Evolutionary conservation across 2,888 invertebrate genomes (phyloP).

Genomic region (Chromoteleia sp.): DNA sequence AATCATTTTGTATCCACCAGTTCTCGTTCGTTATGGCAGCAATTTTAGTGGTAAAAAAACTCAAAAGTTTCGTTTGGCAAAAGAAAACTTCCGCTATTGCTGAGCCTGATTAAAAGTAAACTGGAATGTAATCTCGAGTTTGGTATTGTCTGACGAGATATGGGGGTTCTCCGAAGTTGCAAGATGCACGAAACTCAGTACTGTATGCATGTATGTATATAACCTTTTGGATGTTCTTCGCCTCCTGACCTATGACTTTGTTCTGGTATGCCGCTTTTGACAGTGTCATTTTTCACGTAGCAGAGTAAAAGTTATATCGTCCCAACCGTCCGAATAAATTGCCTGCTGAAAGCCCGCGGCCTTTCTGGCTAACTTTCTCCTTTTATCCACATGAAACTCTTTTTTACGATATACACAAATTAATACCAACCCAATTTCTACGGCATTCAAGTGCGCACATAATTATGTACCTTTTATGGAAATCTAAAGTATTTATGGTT

Average conservation of each 20-base stretch:
- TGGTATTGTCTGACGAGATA: constrained; percentile 66
- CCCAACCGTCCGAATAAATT: constrained; percentile 77
- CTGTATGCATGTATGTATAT: constrained; percentile 45
- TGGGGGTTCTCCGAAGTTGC: constrained; percentile 60
- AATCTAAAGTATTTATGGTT: too few relatives aligned
- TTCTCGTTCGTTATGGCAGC: constrained; percentile 40
- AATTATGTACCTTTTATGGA: neutral
- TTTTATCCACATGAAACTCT: constrained; percentile 41
- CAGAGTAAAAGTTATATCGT: constrained; percentile 76
- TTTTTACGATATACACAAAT: constrained; percentile 67
- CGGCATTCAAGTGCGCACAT: neutral
- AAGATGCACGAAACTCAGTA: constrained; percentile 49
- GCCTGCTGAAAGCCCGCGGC: constrained; percentile 73
- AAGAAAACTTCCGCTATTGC: constrained; percentile 68
- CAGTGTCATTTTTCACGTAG: constrained; percentile 76
- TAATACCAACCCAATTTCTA: constrained; percentile 57
- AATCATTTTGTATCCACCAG: constrained; percentile 55
- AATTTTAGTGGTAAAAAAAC: constrained; percentile 55
- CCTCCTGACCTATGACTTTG: constrained; percentile 68
- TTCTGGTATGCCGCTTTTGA: constrained; percentile 73
- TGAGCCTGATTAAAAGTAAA: constrained; percentile 69
- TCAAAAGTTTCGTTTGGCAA: constrained; percentile 60
- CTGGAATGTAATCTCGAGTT: constrained; percentile 69
- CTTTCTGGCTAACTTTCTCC: constrained; percentile 70
- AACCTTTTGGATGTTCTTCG: constrained; percentile 42